These are phyloP conservation scores for Frieseomelitta varia DNA, from an alignment of 1,140 invertebrate species.

Conservation along the genomic window DNA sequence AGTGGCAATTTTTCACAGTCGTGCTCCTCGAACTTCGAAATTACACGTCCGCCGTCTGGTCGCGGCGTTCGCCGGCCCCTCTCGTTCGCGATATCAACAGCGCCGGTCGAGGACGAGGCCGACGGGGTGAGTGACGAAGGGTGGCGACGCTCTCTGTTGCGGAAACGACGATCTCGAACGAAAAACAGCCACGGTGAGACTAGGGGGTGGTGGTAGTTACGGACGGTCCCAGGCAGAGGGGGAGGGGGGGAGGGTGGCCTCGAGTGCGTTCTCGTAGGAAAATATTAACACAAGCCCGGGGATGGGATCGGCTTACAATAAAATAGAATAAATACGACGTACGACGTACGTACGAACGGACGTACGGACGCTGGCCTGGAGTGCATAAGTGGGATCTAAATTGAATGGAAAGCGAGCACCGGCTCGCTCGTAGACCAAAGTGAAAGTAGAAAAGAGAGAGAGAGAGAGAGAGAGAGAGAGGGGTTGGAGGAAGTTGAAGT, in stretches of 20 bases:
- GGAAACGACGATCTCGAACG: slow-evolving; percentile 45
- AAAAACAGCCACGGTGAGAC: slow-evolving; percentile 35
- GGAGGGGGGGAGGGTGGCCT: not conserved
- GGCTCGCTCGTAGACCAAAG: slow-evolving; percentile 50
- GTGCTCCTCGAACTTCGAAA: slow-evolving; percentile 52
- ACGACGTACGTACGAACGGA: slow-evolving; percentile 24
- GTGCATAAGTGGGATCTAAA: slow-evolving; percentile 70
- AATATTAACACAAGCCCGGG: slow-evolving; percentile 66
- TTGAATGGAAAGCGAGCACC: slow-evolving; percentile 70
- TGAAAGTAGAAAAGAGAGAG: slow-evolving; percentile 31
- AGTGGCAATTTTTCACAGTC: slow-evolving; percentile 47
- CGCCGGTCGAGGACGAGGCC: not conserved
- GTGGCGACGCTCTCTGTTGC: slow-evolving; percentile 16
- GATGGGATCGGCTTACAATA: slow-evolving; percentile 69
- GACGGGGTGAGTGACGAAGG: not conserved
- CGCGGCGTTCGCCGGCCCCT: slow-evolving; percentile 30
- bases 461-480: not conserved
- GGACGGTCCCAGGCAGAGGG: not conserved
- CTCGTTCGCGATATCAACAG: slow-evolving; percentile 8
- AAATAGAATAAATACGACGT: slow-evolving; percentile 72
- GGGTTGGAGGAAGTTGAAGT: slow-evolving; percentile 58
- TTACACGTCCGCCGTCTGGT: slow-evolving; percentile 48
- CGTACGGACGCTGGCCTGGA: slow-evolving; percentile 22
- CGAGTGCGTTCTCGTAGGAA: slow-evolving; percentile 64
- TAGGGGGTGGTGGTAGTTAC: not conserved